Evolutionary conservation across 2,888 invertebrate species (phyloP).

Genomic region (Stictocephala bisonia): DNA sequence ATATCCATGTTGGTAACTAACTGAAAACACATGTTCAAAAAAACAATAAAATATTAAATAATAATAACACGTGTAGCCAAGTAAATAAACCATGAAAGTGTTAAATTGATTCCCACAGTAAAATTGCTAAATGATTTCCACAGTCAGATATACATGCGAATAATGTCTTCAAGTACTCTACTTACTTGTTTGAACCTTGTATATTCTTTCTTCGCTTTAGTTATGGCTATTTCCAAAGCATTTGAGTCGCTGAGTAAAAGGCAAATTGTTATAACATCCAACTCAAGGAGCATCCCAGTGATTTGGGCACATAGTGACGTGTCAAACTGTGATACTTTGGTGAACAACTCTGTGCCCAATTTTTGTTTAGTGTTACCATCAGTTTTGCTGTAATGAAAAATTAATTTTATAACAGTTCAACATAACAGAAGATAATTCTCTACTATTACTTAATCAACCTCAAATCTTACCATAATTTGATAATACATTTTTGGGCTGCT

Average conservation of each 20-base stretch:
- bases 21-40: too few relatives aligned
- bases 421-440: too few relatives aligned
- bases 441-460: too few relatives aligned
- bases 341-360: conserved; percentile 53
- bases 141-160: neutral
- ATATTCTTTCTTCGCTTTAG: conserved; percentile 53
- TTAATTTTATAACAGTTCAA: too few relatives aligned
- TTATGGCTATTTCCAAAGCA: conserved; percentile 51
- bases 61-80: too few relatives aligned
- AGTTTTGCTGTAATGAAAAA: conserved; percentile 45
- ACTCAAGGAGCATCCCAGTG: conserved; percentile 56
- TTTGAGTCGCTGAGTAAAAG: conserved; percentile 47
- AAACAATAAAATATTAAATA: too few relatives aligned
- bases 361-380: conserved; percentile 49
- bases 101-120: too few relatives aligned
- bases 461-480: too few relatives aligned
- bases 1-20: too few relatives aligned
- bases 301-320: conserved; percentile 53
- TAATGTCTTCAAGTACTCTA: neutral
- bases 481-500: too few relatives aligned
- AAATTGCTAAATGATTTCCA: too few relatives aligned
- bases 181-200: conserved; percentile 50
- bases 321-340: conserved; percentile 49
- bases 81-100: too few relatives aligned
- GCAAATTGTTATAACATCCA: conserved; percentile 51